phyloP scores from a whole-genome alignment of 2,797 vertebrate genomes.

The Yasuhikotakia modesta region DNA sequence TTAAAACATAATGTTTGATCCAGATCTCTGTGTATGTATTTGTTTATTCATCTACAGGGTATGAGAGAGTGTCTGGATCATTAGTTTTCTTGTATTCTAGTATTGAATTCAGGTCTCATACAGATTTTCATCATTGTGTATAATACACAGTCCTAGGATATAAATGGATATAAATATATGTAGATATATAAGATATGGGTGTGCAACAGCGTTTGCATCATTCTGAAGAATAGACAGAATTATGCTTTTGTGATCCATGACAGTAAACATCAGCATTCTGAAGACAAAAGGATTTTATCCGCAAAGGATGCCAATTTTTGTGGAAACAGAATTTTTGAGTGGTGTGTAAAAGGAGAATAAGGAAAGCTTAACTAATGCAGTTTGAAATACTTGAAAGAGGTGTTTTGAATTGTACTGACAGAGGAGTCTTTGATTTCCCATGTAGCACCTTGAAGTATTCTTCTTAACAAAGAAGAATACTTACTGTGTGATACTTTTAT shows the following conservation, averaged over 20 bases:
- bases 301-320: slow-evolving; percentile 22
- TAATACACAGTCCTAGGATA: slow-evolving; percentile 1
- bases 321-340: slow-evolving; percentile 25
- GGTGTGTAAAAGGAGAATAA: slow-evolving; percentile 17
- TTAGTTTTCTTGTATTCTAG: not conserved
- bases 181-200: not conserved
- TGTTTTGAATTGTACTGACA: slow-evolving; percentile 18
- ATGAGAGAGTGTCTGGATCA: not conserved
- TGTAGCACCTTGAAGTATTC: slow-evolving; percentile 12
- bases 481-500: not conserved
- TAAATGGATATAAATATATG: no score
- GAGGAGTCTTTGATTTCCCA: not conserved
- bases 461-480: no score
- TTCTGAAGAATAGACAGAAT: slow-evolving; percentile 38
- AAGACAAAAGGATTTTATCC: slow-evolving; percentile 35
- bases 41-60: not conserved
- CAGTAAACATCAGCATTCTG: slow-evolving; percentile 25
- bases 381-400: not conserved
- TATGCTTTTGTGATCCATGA: slow-evolving; percentile 42
- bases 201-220: slow-evolving; percentile 13
- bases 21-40: not conserved
- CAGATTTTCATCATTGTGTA: slow-evolving; percentile 19
- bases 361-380: slow-evolving; percentile 2
- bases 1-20: not conserved
- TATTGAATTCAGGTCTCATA: slow-evolving; percentile 5